These are phyloP conservation scores for Acanthurus leucopareius DNA, from an alignment of 2,797 vertebrate genomes.

Conservation along the genomic window DNA sequence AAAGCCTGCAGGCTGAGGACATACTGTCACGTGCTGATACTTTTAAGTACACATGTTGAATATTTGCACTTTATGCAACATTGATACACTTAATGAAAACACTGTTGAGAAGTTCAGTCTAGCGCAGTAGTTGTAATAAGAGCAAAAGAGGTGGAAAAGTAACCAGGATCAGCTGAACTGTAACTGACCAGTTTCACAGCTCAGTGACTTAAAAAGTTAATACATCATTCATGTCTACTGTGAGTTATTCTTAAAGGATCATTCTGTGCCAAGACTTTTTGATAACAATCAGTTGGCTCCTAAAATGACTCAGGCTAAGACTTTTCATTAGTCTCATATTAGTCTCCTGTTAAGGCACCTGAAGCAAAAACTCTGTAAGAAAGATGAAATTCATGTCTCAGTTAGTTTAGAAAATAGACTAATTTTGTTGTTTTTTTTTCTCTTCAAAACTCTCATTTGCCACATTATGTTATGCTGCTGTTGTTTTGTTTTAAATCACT, in stretches of 20 bases:
- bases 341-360: neutral
- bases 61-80: conserved; percentile 51
- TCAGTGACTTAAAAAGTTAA: conserved; percentile 26
- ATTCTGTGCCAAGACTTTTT: neutral
- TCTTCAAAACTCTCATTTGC: neutral
- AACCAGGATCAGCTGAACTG: conserved; percentile 44
- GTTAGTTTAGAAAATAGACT: neutral
- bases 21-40: conserved; percentile 7
- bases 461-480: neutral
- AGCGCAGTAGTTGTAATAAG: conserved; percentile 13
- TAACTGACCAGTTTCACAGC: conserved; percentile 40
- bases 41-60: conserved; percentile 48
- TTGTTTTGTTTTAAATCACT: neutral
- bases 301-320: neutral
- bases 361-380: neutral
- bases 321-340: neutral
- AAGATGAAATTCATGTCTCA: neutral
- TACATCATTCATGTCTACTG: neutral
- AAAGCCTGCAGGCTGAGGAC: neutral
- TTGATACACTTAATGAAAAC: conserved; percentile 30
- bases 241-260: neutral
- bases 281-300: neutral
- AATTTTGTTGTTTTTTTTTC: neutral
- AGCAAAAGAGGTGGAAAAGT: conserved; percentile 49
- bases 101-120: conserved; percentile 37